Evolutionary conservation across 2,797 vertebrate species (phyloP).

Genomic region (Gadopsis bispinosus): DNA sequence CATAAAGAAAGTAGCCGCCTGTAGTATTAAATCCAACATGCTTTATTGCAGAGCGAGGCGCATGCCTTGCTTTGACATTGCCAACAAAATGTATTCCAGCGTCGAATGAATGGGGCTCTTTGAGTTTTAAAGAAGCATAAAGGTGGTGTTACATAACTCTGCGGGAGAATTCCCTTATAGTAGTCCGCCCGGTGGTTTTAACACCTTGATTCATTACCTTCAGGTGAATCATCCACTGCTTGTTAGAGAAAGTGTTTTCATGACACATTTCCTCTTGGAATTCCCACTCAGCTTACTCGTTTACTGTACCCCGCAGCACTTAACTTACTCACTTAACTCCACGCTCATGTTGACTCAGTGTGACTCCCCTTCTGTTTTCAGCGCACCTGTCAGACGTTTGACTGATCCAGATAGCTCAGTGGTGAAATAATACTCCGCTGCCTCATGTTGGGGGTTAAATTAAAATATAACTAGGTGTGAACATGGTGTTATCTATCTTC

Average conservation of each 20-base stretch:
- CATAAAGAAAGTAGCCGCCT: conserved; percentile 60
- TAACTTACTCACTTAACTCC: conserved; percentile 52
- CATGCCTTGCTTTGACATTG: conserved; percentile 48
- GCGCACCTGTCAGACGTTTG: conserved; percentile 66
- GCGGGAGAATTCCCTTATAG: conserved; percentile 57
- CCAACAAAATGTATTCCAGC: conserved; percentile 54
- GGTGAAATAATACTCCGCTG: conserved; percentile 38
- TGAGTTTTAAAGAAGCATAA: conserved; percentile 63
- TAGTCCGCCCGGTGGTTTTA: conserved; percentile 52
- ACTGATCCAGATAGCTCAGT: conserved; percentile 41
- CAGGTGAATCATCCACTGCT: conserved; percentile 74
- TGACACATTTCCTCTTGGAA: conserved; percentile 81
- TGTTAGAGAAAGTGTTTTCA: conserved; percentile 71
- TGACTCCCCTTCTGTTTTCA: conserved; percentile 54
- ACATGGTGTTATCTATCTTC: conserved; percentile 58
- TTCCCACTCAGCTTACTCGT: conserved; percentile 68
- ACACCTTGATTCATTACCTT: conserved; percentile 68
- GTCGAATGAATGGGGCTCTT: conserved; percentile 67
- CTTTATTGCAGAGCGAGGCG: conserved; percentile 55
- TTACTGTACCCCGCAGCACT: conserved; percentile 55
- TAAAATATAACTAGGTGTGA: conserved; percentile 51
- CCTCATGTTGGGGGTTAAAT: conserved; percentile 35
- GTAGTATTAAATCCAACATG: conserved; percentile 57
- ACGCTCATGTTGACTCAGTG: conserved; percentile 47
- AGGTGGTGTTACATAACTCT: conserved; percentile 60